phyloP scores from a whole-genome alignment of 1,140 invertebrate genomes.

The Drosophila parabipectinata region DNA sequence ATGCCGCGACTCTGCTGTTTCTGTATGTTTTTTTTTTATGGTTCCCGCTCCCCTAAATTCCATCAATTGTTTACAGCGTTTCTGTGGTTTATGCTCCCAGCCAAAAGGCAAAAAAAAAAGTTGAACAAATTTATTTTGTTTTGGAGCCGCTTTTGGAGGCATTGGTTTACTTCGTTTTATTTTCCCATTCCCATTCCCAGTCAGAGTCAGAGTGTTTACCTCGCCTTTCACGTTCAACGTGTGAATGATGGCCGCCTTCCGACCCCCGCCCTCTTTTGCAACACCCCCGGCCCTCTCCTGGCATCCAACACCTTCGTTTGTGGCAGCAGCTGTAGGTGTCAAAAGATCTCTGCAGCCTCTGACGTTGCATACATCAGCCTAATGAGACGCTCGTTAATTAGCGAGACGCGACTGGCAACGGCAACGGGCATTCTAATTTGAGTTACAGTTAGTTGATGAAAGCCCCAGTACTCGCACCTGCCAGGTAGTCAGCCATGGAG shows the following conservation, averaged over 20 bases:
- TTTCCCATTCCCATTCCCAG: conserved; percentile 11
- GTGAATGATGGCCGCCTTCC: conserved; percentile 57
- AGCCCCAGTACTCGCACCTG: conserved; percentile 5
- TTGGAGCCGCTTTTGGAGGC: conserved; percentile 33
- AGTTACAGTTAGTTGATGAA: conserved; percentile 51
- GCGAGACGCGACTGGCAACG: conserved; percentile 26
- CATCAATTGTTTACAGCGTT: conserved; percentile 66
- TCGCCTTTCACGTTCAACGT: conserved; percentile 44
- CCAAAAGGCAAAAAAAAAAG: conserved; percentile 27
- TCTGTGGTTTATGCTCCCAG: conserved; percentile 58
- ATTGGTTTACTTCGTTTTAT: conserved; percentile 27
- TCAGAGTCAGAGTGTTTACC: conserved; percentile 49
- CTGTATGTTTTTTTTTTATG: conserved; percentile 53
- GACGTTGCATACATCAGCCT: conserved; percentile 60
- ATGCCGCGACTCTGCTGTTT: conserved; percentile 23
- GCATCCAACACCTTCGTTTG: not conserved
- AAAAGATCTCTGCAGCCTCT: conserved; percentile 52
- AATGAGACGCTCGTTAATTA: conserved; percentile 68
- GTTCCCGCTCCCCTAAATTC: conserved; percentile 35
- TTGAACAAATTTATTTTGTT: conserved; percentile 71
- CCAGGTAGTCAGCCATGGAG: not conserved
- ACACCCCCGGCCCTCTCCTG: not conserved
- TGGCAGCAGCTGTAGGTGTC: conserved; percentile 44
- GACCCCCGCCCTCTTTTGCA: not conserved
- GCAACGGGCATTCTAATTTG: conserved; percentile 23